Conservation (phyloP, 2,113 vertebrate genomes). For the cattle (Bos taurus) region DNA sequence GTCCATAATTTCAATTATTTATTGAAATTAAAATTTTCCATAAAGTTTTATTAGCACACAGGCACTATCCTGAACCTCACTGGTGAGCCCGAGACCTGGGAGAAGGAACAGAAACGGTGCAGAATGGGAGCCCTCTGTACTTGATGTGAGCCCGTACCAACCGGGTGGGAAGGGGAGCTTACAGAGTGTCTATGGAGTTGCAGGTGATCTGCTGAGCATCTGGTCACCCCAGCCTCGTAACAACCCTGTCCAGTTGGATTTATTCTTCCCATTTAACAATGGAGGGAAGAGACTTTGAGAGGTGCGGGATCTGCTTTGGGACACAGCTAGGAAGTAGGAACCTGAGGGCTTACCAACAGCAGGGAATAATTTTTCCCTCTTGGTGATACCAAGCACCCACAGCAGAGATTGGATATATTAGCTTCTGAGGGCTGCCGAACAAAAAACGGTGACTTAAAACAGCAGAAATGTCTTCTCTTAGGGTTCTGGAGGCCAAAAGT, state of each 20-base stretch:
- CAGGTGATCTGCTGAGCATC: not conserved
- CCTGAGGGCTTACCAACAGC: not conserved
- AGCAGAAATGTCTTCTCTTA: not conserved
- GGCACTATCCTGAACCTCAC: not conserved
- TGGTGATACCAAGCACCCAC: not conserved
- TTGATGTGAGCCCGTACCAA: not conserved
- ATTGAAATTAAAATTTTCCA: not conserved
- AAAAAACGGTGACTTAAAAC: not conserved
- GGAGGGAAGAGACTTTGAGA: not conserved
- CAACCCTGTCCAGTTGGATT: not conserved
- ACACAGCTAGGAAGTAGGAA: not conserved
- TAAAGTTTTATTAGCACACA: constrained; percentile 2
- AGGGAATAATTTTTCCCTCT: not conserved
- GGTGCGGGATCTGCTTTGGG: not conserved
- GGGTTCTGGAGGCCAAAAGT: not conserved
- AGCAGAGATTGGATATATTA: not conserved
- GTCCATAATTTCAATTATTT: not conserved
- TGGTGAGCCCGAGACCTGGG: fast-evolving
- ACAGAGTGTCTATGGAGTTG: not conserved
- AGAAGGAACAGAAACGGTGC: not conserved
- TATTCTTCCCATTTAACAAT: not conserved
- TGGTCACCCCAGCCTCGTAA: not conserved
- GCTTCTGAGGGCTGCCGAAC: not conserved
- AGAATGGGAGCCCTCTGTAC: not conserved
- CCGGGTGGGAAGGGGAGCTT: fast-evolving